Evolutionary conservation across 2,113 vertebrate genomes (phyloP), one percentile per base, ranked within the genome.

Genomic region (Nycticorax nycticorax): DNA sequence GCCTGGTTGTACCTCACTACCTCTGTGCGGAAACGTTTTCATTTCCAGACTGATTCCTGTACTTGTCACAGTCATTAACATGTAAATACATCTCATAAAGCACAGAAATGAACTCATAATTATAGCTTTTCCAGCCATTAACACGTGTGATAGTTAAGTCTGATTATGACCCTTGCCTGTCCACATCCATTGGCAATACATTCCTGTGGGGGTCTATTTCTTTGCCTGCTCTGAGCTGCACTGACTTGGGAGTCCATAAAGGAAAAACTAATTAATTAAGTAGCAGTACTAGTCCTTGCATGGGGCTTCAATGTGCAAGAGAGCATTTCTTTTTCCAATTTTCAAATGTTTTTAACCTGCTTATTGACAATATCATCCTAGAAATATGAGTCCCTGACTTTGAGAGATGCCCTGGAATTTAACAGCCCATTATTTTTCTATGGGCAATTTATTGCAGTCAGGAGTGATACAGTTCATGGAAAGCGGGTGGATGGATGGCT

Each of bases 391-490:
- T 50, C 45, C 41, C 62, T 95, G 92, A 94, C 91, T 95, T 95
- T 93, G 86, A 95, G 92, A 96, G 92, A 87, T 92, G 84, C 45
- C 80, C 77, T 95, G 91, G 95, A 96, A 94, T 97, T 97, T 96
- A 95, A 93, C 89, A 97, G 94, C 84, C 94, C 91, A 85, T 97
- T 97, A 96, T 97, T 97, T 94, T 95, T 92, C 86, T 95, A 85
- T 96, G 86, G 93, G 77, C 63, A 88, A 97, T 97, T 95, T 95
- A 97, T 96, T 96, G 89, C 93, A 93, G 89, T 93, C 93, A 96
- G 85, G 93, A 97, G 74, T 88, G 91, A 95, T 95, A 82, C 73
- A 96, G 94, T 89, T 96, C 71, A 32, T 74, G 95, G 94, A 93
- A 89, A 95, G 71, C 7, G 6, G 41, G 87, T 85, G 63, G 93